phyloP scores from a whole-genome alignment of 1,140 invertebrate genomes.

The Plutomurus gul region DNA sequence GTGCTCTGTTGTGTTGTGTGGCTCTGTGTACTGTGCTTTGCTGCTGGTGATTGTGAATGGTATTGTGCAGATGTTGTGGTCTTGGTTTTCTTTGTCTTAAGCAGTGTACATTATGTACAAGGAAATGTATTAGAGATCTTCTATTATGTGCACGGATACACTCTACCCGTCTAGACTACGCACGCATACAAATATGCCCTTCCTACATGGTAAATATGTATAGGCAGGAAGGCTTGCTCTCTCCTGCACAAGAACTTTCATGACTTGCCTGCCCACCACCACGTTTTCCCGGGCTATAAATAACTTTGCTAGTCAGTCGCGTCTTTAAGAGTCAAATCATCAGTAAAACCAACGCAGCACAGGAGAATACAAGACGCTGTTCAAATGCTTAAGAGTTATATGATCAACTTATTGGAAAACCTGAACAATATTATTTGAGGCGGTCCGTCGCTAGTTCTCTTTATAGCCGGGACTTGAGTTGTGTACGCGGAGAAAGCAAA shows the following conservation, averaged over 20 bases:
- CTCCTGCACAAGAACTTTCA: too few relatives aligned
- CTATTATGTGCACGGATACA: constrained; percentile 7
- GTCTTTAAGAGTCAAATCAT: not conserved
- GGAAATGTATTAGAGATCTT: not conserved
- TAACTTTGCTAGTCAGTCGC: too few relatives aligned
- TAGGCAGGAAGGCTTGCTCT: not conserved
- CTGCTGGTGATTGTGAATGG: not conserved
- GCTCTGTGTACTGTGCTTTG: not conserved
- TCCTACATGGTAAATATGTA: not conserved
- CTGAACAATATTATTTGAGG: not conserved
- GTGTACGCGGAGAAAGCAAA: not conserved
- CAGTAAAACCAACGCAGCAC: not conserved
- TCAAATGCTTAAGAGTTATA: not conserved
- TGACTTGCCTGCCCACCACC: too few relatives aligned
- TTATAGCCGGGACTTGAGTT: not conserved
- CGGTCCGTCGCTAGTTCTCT: not conserved
- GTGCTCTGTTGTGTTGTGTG: not conserved
- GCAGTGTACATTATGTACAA: not conserved
- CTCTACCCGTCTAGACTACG: constrained; percentile 10
- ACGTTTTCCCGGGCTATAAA: not conserved
- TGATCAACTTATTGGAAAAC: constrained; percentile 12
- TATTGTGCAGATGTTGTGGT: not conserved
- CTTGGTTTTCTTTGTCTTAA: not conserved
- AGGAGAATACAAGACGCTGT: not conserved
- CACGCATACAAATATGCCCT: not conserved